phyloP scores from a whole-genome alignment of 2,888 invertebrate species.

The Cremastobaeus sp. region DNA sequence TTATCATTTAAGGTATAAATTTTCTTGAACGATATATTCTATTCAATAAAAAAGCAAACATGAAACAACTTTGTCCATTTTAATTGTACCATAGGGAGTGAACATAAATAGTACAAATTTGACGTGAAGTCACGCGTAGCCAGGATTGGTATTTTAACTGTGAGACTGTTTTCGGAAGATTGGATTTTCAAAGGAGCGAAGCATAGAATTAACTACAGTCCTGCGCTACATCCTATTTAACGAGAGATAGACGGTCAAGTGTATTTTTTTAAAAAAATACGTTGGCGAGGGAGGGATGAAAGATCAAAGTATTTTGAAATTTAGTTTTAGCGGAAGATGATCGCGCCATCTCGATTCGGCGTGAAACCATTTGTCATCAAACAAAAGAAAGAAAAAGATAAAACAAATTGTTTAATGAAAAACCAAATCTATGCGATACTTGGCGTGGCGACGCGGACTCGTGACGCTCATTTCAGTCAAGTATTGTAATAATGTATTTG shows the following conservation, averaged over 20 bases:
- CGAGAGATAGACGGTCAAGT: slow-evolving; percentile 41
- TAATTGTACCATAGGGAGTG: slow-evolving; percentile 65
- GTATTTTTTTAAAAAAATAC: slow-evolving; percentile 62
- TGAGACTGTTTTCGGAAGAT: background rate
- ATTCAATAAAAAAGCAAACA: slow-evolving; percentile 61
- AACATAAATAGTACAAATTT: slow-evolving; percentile 66
- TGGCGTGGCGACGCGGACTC: background rate
- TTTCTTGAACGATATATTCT: slow-evolving; percentile 73
- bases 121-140: slow-evolving; percentile 46
- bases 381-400: slow-evolving; percentile 33
- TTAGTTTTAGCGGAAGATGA: slow-evolving; percentile 33
- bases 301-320: slow-evolving; percentile 56
- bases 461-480: slow-evolving; percentile 21
- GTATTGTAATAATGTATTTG: slow-evolving; percentile 57
- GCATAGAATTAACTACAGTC: slow-evolving; percentile 19
- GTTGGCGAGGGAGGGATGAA: slow-evolving; percentile 41
- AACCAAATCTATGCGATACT: slow-evolving; percentile 4
- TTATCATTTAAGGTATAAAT: slow-evolving; percentile 68
- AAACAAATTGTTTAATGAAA: slow-evolving; percentile 2
- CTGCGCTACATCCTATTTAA: slow-evolving; percentile 41
- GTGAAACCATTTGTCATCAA: slow-evolving; percentile 30
- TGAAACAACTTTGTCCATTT: slow-evolving; percentile 64
- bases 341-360: slow-evolving; percentile 31
- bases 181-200: background rate
- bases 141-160: slow-evolving; percentile 34